Conservation (phyloP, 1,140 invertebrate species). For the Zaprionus kolodkinae region DNA sequence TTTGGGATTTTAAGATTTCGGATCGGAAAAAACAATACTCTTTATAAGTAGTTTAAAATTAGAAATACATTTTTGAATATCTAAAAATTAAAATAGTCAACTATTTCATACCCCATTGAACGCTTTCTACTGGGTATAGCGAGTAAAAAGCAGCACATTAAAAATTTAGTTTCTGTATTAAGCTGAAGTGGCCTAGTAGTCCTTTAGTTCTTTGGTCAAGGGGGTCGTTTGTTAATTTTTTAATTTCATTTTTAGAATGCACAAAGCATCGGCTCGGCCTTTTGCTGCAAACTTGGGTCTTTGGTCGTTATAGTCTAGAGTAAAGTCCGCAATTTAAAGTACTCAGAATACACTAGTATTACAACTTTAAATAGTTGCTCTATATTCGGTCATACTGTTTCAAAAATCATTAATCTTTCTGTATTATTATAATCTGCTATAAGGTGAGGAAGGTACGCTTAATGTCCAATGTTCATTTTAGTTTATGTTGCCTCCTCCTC, state of each 20-base stretch:
- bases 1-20: no score
- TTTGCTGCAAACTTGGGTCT: not conserved
- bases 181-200: slow-evolving; percentile 30
- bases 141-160: slow-evolving; percentile 42
- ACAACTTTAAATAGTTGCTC: not conserved
- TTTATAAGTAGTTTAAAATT: no score
- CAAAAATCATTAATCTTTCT: no score
- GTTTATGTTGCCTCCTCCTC: not conserved
- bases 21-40: no score
- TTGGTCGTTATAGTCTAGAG: not conserved
- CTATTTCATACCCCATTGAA: not conserved
- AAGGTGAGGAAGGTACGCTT: not conserved
- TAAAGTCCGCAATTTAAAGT: not conserved
- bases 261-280: slow-evolving; percentile 53
- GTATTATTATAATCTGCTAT: not conserved
- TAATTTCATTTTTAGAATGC: slow-evolving; percentile 63
- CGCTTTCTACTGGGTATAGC: slow-evolving; percentile 34
- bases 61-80: no score
- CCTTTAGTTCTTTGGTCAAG: not conserved
- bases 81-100: no score
- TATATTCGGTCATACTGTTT: not conserved
- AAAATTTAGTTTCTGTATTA: slow-evolving; percentile 63
- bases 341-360: not conserved
- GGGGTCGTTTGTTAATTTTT: slow-evolving; percentile 10
- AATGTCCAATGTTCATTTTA: not conserved